Percentiles rank a stretch among this genome's conserved stretches.
Evolutionary conservation across 1,140 invertebrate species (phyloP).

Genomic region (Brachionus paranguensis): DNA sequence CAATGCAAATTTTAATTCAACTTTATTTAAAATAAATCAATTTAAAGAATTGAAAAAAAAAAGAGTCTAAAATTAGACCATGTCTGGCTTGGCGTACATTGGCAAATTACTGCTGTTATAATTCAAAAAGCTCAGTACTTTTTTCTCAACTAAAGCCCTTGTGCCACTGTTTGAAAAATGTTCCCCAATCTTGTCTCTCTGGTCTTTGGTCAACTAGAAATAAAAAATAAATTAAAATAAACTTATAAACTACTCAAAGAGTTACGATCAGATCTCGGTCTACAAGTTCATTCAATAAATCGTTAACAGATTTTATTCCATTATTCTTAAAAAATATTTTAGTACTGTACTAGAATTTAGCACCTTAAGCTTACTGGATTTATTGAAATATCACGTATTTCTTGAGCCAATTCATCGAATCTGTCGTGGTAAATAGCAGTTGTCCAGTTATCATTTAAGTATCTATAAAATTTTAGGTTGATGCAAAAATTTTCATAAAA

Average conservation of each 20-base stretch:
- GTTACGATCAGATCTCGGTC: constrained; percentile 52
- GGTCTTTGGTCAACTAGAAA: constrained; percentile 44
- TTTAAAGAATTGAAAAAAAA: neutral
- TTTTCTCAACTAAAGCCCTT: constrained; percentile 51
- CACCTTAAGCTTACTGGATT: constrained; percentile 45
- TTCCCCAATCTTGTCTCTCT: constrained; percentile 43
- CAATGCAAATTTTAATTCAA: neutral
- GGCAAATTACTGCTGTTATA: constrained; percentile 56
- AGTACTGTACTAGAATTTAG: neutral
- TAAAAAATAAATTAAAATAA: neutral
- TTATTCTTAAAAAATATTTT: constrained; percentile 43
- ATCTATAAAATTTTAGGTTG: constrained; percentile 44
- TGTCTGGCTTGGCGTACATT: constrained; percentile 56
- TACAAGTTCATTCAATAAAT: constrained; percentile 48
- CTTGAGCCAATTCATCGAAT: constrained; percentile 53
- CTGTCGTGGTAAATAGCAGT: constrained; percentile 54
- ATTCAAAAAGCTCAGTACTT: constrained; percentile 52
- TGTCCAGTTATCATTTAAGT: constrained; percentile 52
- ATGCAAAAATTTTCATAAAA: neutral
- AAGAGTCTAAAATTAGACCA: constrained; percentile 45
- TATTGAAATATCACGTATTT: constrained; percentile 51
- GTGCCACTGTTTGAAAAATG: constrained; percentile 39
- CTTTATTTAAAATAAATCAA: neutral
- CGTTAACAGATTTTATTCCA: constrained; percentile 47
- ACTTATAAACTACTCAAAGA: neutral